phyloP scores from a whole-genome alignment of 2,113 vertebrate species.

The Callipepla squamata region DNA sequence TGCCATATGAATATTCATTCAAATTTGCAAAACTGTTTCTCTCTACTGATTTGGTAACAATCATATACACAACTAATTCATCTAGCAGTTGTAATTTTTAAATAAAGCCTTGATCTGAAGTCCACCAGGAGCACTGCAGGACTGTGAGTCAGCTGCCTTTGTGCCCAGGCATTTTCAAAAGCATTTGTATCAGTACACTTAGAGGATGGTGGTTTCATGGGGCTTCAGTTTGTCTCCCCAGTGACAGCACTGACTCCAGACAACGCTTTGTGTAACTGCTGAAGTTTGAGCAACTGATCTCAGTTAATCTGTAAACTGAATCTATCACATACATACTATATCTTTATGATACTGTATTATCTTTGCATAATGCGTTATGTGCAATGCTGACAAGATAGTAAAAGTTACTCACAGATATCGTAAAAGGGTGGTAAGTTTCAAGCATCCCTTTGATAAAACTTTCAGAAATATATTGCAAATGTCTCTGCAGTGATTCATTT shows the following conservation, averaged over 20 bases:
- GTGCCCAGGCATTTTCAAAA: background rate
- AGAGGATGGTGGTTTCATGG: too few relatives aligned
- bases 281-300: background rate
- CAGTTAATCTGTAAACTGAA: background rate
- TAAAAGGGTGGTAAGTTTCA: background rate
- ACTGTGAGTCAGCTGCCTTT: background rate
- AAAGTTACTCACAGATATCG: background rate
- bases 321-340: background rate
- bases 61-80: conserved; percentile 16
- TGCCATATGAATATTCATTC: conserved; percentile 32
- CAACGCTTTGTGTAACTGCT: conserved; percentile 5
- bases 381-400: background rate
- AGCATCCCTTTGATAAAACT: background rate
- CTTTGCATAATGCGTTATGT: background rate
- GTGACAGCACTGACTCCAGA: background rate
- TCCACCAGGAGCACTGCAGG: background rate
- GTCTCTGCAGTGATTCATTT: background rate
- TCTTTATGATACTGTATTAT: too few relatives aligned
- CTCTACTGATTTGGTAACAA: conserved; percentile 43
- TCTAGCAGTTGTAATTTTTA: conserved; percentile 11
- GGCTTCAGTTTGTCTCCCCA: background rate
- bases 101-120: conserved; percentile 13
- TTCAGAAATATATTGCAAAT: background rate
- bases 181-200: background rate
- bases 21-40: conserved; percentile 42